A percentile compares a stretch with the other conserved stretches of the same genome.
These are phyloP conservation scores for Chydorus sphaericus DNA, from an alignment of 2,888 invertebrate species.

Conservation along the genomic window DNA sequence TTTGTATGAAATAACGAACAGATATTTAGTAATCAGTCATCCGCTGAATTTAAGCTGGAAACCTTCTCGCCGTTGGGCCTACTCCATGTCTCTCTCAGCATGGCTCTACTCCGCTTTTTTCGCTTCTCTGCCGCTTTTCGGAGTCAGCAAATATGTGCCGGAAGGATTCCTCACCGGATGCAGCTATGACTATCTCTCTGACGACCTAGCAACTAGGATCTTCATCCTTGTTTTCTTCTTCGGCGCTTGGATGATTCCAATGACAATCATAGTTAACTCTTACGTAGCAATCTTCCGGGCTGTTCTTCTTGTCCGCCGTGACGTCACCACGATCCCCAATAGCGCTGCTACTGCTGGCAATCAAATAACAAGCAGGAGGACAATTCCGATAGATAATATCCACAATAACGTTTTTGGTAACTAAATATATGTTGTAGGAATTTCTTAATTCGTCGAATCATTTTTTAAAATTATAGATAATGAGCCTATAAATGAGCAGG, in stretches of 20 bases:
- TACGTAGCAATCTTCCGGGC: constrained; percentile 54
- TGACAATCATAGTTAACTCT: constrained; percentile 52
- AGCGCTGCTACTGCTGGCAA: too few species aligned
- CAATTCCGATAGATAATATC: too few species aligned
- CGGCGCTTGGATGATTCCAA: constrained; percentile 58
- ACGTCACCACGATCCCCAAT: too few species aligned
- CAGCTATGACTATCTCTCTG: constrained; percentile 29
- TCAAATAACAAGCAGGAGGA: too few species aligned
- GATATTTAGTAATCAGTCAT: constrained; percentile 27
- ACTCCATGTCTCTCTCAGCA: constrained; percentile 18
- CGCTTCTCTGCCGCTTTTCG: constrained; percentile 27
- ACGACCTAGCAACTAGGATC: constrained; percentile 29
- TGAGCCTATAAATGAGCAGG: too few species aligned
- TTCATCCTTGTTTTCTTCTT: constrained; percentile 61
- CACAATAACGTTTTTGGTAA: too few species aligned
- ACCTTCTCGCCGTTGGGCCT: background rate
- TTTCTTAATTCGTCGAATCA: too few species aligned
- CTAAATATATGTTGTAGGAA: too few species aligned
- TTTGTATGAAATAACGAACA: too few species aligned
- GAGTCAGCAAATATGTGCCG: constrained; percentile 27
- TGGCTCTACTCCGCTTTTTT: constrained; percentile 27
- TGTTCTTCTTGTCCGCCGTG: constrained; percentile 29
- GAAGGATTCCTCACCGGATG: constrained; percentile 32
- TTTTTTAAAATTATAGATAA: too few species aligned
- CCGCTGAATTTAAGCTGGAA: constrained; percentile 25